These are phyloP conservation scores for Oreochromis spilurus DNA, from an alignment of 2,113 vertebrate genomes.

Conservation along the genomic window DNA sequence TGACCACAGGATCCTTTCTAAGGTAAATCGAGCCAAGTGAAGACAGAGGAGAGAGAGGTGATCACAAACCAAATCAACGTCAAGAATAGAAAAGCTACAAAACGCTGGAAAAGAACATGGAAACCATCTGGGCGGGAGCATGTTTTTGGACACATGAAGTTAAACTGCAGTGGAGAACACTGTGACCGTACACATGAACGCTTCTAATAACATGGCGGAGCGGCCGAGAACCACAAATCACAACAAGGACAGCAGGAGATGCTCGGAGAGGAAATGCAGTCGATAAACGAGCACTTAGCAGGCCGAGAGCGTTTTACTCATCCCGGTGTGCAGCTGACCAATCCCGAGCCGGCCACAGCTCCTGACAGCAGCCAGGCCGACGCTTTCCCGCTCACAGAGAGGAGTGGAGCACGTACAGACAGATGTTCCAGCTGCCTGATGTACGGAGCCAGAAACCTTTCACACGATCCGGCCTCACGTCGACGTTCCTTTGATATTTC, in stretches of 20 bases:
- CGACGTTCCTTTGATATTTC: neutral
- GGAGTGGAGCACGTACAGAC: neutral
- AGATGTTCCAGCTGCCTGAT: neutral
- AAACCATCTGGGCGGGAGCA: neutral
- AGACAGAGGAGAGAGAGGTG: neutral
- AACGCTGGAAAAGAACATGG: neutral
- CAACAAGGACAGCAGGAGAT: neutral
- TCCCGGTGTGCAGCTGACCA: neutral
- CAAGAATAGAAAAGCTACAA: neutral
- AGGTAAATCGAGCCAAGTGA: neutral
- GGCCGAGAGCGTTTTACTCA: neutral
- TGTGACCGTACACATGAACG: fast-evolving
- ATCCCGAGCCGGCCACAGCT: neutral
- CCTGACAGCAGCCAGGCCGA: neutral
- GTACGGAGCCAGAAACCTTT: fast-evolving
- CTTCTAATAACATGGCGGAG: neutral
- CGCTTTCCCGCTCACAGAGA: neutral
- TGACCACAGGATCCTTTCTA: neutral
- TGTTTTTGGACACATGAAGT: neutral
- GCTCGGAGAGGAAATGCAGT: neutral
- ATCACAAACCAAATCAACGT: neutral
- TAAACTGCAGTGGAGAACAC: fast-evolving
- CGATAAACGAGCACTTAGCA: neutral
- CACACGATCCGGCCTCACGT: neutral
- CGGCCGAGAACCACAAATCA: neutral